Percentiles rank a stretch among this genome's conserved stretches.
phyloP scores from a whole-genome alignment of 1,140 invertebrate genomes.

The Hycleus phaleratus region DNA sequence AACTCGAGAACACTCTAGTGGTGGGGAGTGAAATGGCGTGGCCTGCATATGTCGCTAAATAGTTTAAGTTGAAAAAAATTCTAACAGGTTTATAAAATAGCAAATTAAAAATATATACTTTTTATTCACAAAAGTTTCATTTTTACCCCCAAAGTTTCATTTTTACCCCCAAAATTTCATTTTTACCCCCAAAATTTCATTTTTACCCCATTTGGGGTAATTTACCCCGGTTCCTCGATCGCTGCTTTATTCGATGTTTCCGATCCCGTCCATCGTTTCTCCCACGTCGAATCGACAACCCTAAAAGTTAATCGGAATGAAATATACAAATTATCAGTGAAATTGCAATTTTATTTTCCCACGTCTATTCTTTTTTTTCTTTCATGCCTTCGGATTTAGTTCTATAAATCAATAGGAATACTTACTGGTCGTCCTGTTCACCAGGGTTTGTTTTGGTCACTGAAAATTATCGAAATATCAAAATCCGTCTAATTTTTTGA shows the following conservation, averaged over 20 bases:
- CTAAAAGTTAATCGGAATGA: no score
- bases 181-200: constrained; percentile 11
- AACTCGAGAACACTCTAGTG: neutral
- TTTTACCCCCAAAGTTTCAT: constrained; percentile 10
- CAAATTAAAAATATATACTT: constrained; percentile 20
- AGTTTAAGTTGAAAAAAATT: constrained; percentile 14
- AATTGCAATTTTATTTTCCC: no score
- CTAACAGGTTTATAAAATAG: constrained; percentile 20
- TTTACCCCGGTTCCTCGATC: constrained; percentile 3
- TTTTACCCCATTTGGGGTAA: constrained; percentile 5
- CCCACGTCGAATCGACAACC: no score
- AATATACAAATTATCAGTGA: no score
- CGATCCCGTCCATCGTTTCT: no score
- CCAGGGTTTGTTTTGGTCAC: no score
- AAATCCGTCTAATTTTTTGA: no score
- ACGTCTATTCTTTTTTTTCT: no score
- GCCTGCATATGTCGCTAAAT: constrained; percentile 12
- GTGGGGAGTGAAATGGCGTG: constrained; percentile 11
- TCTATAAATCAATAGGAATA: no score
- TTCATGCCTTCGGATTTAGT: no score
- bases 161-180: constrained; percentile 11
- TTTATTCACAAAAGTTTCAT: constrained; percentile 16
- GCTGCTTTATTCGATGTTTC: neutral
- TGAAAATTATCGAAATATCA: no score
- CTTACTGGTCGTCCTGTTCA: no score